Evolutionary conservation across 2,113 vertebrate species (phyloP), one percentile per base, ranked within the genome.

Genomic region (Platanista minor): DNA sequence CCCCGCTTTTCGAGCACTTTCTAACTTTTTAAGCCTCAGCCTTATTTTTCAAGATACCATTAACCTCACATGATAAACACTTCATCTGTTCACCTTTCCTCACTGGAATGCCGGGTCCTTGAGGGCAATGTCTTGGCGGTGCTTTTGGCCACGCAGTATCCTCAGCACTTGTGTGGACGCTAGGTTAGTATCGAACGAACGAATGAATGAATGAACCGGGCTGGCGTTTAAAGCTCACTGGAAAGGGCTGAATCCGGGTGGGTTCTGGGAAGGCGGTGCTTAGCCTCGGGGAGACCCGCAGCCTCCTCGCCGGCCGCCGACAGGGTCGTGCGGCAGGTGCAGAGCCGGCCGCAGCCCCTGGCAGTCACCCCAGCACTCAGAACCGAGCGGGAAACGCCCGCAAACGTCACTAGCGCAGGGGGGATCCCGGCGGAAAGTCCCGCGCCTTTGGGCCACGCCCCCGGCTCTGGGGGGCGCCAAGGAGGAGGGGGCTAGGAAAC

Each of bases 361-460:
- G 11, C 46, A 1, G 41, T 54, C 87, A 52, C 88, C 27, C 66
- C 95, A 74, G 61, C 89, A 27, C 87, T 14, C 57, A 41, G 66
- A 67, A 72, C 59, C 13, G 0, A 11, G 8, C 9, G 8, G 41
- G 59, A 59, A 75, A 66, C 14, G 9, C 39, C 9, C 1, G 67
- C 54, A 39, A 20, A 80, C 12, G 96, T 85, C 93, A 92, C 43
- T 36, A 5, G 75, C 33, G 62, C 36, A 0, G 3, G 11, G 93
- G 97, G 91, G 59, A 94, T 95, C 90, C 93, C 96, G 64, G 18
- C 39, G 95, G 97, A 66, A 91, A 97, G 77, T 94, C 95, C 95
- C 0, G 49, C 3, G 62, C 66, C 52, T 14, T 29, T 36, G 5
- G 64, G 23, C 17, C 54, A 2, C 54, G 33, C 20, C 20, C 9